Conservation (phyloP, 2,888 invertebrate genomes). For the Napeogenes sylphis region DNA sequence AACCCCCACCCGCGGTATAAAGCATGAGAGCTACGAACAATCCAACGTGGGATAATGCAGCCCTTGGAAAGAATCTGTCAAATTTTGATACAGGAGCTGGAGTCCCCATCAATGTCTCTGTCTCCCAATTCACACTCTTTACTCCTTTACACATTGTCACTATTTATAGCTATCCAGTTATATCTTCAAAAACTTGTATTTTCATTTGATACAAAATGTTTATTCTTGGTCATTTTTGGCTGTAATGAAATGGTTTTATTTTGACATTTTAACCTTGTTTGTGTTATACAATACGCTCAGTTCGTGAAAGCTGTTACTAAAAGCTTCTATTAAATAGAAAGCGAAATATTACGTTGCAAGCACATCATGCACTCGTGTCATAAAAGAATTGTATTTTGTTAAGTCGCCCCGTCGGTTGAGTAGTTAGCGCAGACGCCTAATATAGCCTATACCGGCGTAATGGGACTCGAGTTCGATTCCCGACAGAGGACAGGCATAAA, state of each 20-base stretch:
- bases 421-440: too few species aligned
- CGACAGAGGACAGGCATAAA: too few species aligned
- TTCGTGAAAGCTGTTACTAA: neutral
- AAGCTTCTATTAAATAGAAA: slow-evolving; percentile 1
- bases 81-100: slow-evolving; percentile 59
- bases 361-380: neutral
- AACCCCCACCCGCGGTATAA: slow-evolving; percentile 87
- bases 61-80: slow-evolving; percentile 80
- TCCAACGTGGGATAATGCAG: slow-evolving; percentile 84
- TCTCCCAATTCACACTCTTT: slow-evolving; percentile 70
- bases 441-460: too few species aligned
- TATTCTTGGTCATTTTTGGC: neutral
- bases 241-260: neutral
- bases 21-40: slow-evolving; percentile 85
- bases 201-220: neutral
- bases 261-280: too few species aligned
- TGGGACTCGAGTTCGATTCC: too few species aligned
- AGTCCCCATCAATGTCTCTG: slow-evolving; percentile 70
- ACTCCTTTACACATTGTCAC: slow-evolving; percentile 61
- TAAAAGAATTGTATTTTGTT: neutral
- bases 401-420: too few species aligned
- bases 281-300: too few species aligned
- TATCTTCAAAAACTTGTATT: neutral
- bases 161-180: neutral
- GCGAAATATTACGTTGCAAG: neutral